phyloP scores from a whole-genome alignment of 2,113 vertebrate genomes.

The Semicossyphus pulcher region DNA sequence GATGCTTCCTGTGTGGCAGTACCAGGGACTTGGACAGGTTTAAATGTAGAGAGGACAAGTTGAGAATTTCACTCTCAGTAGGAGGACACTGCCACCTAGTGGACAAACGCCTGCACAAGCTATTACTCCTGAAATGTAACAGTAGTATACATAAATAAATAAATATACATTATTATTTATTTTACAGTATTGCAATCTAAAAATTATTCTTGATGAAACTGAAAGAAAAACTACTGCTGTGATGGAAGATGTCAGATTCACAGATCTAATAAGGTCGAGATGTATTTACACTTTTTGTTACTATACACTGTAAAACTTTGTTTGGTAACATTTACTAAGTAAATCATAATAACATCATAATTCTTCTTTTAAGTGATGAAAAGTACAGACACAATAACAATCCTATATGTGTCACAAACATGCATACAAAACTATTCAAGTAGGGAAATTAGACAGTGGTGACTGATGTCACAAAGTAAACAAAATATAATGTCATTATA shows the following conservation, averaged over 20 bases:
- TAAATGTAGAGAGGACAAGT: background rate
- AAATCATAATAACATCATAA: no score
- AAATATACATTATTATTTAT: no score
- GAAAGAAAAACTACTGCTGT: background rate
- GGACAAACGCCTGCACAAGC: background rate
- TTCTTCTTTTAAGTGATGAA: no score
- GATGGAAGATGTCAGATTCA: background rate
- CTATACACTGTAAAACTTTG: background rate
- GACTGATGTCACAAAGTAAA: no score
- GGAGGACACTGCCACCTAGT: conserved; percentile 63
- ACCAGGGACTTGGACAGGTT: background rate
- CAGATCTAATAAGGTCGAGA: background rate
- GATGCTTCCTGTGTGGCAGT: conserved; percentile 32
- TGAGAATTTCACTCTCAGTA: background rate
- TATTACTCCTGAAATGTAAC: background rate
- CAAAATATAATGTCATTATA: no score
- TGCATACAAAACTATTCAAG: no score
- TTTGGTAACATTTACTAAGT: background rate
- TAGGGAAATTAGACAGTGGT: no score
- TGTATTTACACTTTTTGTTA: background rate
- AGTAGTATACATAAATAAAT: no score
- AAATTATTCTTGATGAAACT: no score
- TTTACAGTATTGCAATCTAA: conserved; percentile 44
- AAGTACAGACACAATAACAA: no score
- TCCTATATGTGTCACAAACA: no score